phyloP scores from a whole-genome alignment of 2,888 invertebrate genomes.

The Colostygia pectinataria region DNA sequence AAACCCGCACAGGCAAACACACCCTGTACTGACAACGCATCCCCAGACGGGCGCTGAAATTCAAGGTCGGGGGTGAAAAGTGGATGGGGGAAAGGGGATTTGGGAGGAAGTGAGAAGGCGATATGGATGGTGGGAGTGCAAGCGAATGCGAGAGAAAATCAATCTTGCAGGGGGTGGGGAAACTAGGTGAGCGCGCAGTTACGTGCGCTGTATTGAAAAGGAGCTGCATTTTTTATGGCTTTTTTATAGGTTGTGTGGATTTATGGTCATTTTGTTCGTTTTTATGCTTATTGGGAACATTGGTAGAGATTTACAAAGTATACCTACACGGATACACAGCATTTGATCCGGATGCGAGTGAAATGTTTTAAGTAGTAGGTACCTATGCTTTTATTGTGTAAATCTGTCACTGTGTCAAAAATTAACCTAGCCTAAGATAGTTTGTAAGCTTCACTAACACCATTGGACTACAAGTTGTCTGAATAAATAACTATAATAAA shows the following conservation, averaged over 20 bases:
- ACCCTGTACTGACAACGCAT: constrained; percentile 57
- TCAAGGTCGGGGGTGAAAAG: constrained; percentile 75
- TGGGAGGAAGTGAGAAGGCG: constrained; percentile 47
- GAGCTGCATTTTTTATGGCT: constrained; percentile 44
- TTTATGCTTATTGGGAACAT: background rate
- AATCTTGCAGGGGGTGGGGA: constrained; percentile 78
- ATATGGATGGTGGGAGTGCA: constrained; percentile 71
- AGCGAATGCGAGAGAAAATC: constrained; percentile 80
- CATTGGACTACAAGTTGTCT: too few species aligned
- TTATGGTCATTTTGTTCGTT: constrained; percentile 8
- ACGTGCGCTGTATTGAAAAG: constrained; percentile 43
- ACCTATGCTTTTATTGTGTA: too few species aligned
- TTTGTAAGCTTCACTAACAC: too few species aligned
- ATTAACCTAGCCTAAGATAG: too few species aligned
- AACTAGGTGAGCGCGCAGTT: constrained; percentile 75
- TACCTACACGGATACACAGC: background rate
- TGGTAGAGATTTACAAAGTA: constrained; percentile 1
- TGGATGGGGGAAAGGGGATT: constrained; percentile 43
- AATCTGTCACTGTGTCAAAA: too few species aligned
- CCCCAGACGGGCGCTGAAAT: constrained; percentile 62
- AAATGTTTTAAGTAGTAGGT: too few species aligned
- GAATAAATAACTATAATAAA: too few species aligned
- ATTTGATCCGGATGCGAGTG: too few species aligned
- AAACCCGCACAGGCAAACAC: constrained; percentile 36
- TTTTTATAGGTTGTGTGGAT: constrained; percentile 20